Evolutionary conservation across 1,140 invertebrate genomes (phyloP), one percentile per base, ranked within the genome.

Genomic region (Diuraphis noxia): DNA sequence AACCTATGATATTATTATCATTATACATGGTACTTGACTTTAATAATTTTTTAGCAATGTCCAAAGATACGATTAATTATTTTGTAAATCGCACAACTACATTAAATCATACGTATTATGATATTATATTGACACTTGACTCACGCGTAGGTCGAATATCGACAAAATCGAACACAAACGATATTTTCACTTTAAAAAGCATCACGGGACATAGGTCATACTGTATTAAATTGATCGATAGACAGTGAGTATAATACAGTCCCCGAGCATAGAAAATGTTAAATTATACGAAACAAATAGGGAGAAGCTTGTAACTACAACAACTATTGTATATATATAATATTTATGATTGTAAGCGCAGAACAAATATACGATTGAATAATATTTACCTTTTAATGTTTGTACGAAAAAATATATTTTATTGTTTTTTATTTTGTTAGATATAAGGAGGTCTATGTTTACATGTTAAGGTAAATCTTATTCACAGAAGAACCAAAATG

Each of bases 361-460:
- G 38, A 82, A 40, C 79, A 40, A 72, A 40, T 81, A 40, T 43
- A 84, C 38, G 40, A n/a, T 41, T n/a, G 38, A 84, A 84, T 40
- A 84, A 84, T 84, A 84, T 84, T 84, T 41, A 41, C 25, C 30
- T 41, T n/a, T 41, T 84, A 40, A 84, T 41, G 81, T 84, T 84
- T 84, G 25, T 41, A 5, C 6, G 38, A 43, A 43, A 30, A 41
- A 41, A 25, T 40, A 84, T 41, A 84, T 84, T 41, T 23, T 30
- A 84, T 41, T 41, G 38, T 84, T 84, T 41, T 41, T n/a, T 13
- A 84, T 84, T 84, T 13, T 30, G 38, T 43, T 43, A 25, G 81
- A 82, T 38, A 30, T 38, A 38, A 5, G 25, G 4, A 77, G 21
- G 34, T 81, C 36, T 30, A 63, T 63, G 56, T 72, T n/a, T 72